Evolutionary conservation across 2,888 invertebrate genomes (phyloP).

Genomic region (Barypeithes pellucidus): DNA sequence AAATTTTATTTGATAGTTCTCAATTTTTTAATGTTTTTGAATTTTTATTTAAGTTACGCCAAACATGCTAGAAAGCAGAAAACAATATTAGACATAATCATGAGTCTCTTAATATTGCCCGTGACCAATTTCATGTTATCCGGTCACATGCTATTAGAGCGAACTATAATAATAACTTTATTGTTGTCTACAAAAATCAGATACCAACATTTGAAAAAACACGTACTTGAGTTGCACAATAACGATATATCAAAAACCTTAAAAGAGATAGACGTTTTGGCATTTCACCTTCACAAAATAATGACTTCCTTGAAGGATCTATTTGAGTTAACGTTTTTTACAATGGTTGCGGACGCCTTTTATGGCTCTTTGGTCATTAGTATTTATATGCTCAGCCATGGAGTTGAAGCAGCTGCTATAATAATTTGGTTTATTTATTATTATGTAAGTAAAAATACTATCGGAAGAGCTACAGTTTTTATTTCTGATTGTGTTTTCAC

Average conservation of each 20-base stretch:
- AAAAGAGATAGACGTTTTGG: not conserved
- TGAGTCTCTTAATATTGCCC: not conserved
- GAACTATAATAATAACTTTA: not conserved
- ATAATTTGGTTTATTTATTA: no score
- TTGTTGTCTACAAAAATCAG: not conserved
- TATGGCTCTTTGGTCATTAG: not conserved
- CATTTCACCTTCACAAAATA: conserved; percentile 7
- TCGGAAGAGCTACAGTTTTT: no score
- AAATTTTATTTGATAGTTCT: not conserved
- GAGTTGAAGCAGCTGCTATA: no score
- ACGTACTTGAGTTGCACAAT: not conserved
- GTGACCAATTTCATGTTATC: not conserved
- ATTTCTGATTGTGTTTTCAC: no score
- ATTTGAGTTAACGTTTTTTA: not conserved
- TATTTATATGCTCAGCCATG: no score
- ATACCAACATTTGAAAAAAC: not conserved
- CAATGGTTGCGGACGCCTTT: not conserved
- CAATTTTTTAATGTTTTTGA: not conserved
- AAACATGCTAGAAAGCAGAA: not conserved
- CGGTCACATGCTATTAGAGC: not conserved
- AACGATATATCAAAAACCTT: not conserved
- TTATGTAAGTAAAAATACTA: no score
- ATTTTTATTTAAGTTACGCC: not conserved
- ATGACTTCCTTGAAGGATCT: not conserved
- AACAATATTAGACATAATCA: not conserved